Percentiles rank a stretch among this genome's conserved stretches.
phyloP scores from a whole-genome alignment of 2,888 invertebrate genomes.

The Thera obeliscata region DNA sequence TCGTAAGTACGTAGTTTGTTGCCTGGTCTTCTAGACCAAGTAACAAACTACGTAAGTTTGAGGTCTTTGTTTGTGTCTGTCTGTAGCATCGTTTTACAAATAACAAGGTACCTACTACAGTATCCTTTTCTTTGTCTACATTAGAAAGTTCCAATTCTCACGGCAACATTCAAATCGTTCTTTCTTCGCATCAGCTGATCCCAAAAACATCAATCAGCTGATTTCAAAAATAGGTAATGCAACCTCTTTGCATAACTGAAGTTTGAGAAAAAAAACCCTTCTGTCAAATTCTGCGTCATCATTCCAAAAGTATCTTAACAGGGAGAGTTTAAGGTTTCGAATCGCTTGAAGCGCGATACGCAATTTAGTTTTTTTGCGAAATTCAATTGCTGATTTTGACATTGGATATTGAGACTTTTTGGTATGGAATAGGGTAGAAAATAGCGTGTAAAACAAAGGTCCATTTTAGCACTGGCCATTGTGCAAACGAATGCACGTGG shows the following conservation, averaged over 20 bases:
- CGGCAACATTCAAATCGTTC: background rate
- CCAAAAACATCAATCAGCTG: constrained; percentile 39
- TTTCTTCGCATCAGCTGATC: constrained; percentile 25
- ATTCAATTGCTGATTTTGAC: background rate
- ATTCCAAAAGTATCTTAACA: background rate
- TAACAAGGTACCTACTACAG: too few relatives aligned
- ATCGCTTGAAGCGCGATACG: constrained; percentile 1
- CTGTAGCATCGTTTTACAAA: too few relatives aligned
- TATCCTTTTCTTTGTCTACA: background rate
- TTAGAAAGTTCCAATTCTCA: constrained; percentile 10
- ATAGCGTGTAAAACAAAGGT: constrained; percentile 30
- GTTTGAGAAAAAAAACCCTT: constrained; percentile 29
- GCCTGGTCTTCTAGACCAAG: too few relatives aligned
- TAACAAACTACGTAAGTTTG: too few relatives aligned
- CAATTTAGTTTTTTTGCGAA: constrained; percentile 7
- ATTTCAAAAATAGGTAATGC: constrained; percentile 43
- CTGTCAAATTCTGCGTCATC: background rate
- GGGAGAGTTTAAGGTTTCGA: constrained; percentile 4
- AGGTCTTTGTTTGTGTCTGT: too few relatives aligned
- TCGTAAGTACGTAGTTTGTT: too few relatives aligned
- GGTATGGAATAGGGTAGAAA: background rate
- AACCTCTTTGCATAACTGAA: constrained; percentile 45
- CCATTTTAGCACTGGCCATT: constrained; percentile 54
- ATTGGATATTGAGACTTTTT: constrained; percentile 7
- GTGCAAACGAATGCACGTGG: constrained; percentile 49